Percentiles rank a stretch among this genome's conserved stretches.
Conservation (phyloP, 2,888 invertebrate genomes). For the Kuschelorhynchus macadamiae region DNA sequence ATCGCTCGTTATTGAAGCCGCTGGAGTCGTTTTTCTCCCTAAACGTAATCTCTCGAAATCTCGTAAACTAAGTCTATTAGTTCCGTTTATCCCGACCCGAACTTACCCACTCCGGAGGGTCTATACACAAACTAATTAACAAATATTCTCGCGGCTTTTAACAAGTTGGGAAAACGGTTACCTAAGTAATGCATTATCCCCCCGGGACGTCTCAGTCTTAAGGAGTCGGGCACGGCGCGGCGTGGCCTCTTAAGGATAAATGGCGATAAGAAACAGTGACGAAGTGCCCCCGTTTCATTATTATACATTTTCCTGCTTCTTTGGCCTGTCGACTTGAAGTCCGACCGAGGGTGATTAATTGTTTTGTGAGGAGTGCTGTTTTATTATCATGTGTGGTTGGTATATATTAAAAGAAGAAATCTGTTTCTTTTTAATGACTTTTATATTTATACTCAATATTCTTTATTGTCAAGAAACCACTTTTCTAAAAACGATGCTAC, state of each 20-base stretch:
- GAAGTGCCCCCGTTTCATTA: conserved; percentile 5
- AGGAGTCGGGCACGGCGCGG: conserved; percentile 23
- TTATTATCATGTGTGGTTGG: no score
- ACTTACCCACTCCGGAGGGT: conserved; percentile 14
- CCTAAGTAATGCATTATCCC: conserved; percentile 47
- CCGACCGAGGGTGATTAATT: no score
- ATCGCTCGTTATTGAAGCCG: no score
- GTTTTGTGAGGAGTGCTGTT: no score
- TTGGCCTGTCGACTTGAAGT: background rate
- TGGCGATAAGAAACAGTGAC: conserved; percentile 20
- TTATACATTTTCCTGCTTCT: conserved; percentile 19
- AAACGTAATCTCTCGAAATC: conserved; percentile 15
- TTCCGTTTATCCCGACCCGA: conserved; percentile 11
- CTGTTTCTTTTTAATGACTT: no score
- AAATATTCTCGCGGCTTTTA: conserved; percentile 49
- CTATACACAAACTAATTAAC: conserved; percentile 45
- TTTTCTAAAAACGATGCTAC: no score
- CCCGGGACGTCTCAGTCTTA: conserved; percentile 39
- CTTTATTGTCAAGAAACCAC: no score
- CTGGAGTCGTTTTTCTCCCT: background rate
- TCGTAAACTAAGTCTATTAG: conserved; percentile 27
- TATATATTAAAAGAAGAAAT: no score
- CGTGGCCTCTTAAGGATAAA: conserved; percentile 30
- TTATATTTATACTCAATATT: no score
- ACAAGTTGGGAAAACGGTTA: conserved; percentile 32